Conservation (phyloP, 2,888 invertebrate genomes). For the Aelia acuminata region DNA sequence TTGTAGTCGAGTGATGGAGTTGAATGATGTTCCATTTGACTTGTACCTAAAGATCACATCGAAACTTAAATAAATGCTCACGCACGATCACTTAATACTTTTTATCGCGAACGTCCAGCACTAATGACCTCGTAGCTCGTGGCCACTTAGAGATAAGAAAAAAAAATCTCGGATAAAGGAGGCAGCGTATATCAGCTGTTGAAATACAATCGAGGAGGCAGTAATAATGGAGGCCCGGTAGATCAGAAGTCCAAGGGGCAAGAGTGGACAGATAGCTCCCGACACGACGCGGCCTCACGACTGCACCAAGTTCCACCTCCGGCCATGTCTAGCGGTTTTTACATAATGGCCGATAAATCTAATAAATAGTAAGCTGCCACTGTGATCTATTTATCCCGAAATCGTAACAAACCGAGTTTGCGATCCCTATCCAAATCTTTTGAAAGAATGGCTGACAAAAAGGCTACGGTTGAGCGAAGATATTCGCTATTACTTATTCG, state of each 20-base stretch:
- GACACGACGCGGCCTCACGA: neutral
- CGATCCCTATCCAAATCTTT: neutral
- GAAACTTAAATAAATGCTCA: neutral
- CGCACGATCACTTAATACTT: neutral
- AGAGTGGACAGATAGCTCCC: neutral
- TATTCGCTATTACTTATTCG: neutral
- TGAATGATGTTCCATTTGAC: too few relatives aligned
- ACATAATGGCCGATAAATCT: slow-evolving; percentile 22
- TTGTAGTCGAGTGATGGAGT: too few relatives aligned
- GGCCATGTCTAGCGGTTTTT: neutral
- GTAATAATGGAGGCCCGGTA: neutral
- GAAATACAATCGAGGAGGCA: neutral
- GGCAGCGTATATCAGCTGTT: neutral
- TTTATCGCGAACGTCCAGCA: neutral
- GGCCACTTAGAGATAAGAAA: neutral
- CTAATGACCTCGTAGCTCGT: neutral
- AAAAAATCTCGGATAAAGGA: neutral
- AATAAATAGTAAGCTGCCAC: slow-evolving; percentile 21
- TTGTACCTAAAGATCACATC: too few relatives aligned
- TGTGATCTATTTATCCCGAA: neutral
- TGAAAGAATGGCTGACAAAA: neutral
- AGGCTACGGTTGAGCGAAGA: neutral
- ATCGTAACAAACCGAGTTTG: neutral
- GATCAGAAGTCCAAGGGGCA: neutral
- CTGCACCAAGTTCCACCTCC: neutral